These are phyloP conservation scores for Drosophila aldrichi DNA, from an alignment of 2,888 invertebrate species.

Conservation along the genomic window DNA sequence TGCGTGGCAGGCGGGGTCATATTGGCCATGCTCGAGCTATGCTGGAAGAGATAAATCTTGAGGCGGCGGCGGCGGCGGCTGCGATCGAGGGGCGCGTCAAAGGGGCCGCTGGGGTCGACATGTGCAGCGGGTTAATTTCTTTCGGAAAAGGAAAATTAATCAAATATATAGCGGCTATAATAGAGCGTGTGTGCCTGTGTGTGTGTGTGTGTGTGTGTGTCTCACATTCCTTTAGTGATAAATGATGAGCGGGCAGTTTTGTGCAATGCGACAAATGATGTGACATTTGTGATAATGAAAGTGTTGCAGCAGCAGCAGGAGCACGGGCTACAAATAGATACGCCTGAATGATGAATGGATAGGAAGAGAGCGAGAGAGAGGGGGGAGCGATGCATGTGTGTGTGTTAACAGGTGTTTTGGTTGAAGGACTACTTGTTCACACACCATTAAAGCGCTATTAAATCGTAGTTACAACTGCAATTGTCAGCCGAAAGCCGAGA, in stretches of 20 bases:
- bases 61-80: constrained; percentile 32
- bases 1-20: constrained; percentile 31
- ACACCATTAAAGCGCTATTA: constrained; percentile 82
- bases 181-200: constrained; percentile 13
- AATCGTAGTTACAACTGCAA: constrained; percentile 71
- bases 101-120: constrained; percentile 74
- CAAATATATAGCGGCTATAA: constrained; percentile 63
- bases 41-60: constrained; percentile 82
- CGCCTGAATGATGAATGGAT: constrained; percentile 34
- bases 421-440: constrained; percentile 39
- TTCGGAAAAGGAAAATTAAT: constrained; percentile 84
- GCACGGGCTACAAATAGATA: constrained; percentile 52
- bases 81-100: constrained; percentile 69
- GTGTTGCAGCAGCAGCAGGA: constrained; percentile 67
- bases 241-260: constrained; percentile 79
- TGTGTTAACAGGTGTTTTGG: constrained; percentile 74
- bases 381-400: background rate
- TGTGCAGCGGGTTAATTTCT: constrained; percentile 84
- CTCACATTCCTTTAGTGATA: constrained; percentile 82
- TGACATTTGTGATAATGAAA: constrained; percentile 81
- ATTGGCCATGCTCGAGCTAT: constrained; percentile 78
- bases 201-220: constrained; percentile 11
- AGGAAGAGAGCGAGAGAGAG: background rate
- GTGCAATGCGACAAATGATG: constrained; percentile 83
- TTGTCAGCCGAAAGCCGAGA: constrained; percentile 49